phyloP scores from a whole-genome alignment of 2,113 vertebrate species.

The Spizaetus ornatus region DNA sequence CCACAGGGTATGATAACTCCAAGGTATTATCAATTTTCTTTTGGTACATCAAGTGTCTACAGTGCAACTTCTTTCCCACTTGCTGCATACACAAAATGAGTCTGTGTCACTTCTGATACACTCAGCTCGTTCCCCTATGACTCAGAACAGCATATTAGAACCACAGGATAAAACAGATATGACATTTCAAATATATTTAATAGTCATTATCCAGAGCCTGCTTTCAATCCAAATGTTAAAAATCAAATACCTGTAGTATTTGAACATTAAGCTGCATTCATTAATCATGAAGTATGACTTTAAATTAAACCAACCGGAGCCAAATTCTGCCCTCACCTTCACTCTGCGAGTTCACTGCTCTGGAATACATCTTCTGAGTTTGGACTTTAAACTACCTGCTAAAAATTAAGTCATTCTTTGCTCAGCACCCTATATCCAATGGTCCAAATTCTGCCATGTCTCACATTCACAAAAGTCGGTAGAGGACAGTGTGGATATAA shows the following conservation, averaged over 20 bases:
- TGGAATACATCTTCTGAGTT: constrained; percentile 15
- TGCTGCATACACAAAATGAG: constrained; percentile 36
- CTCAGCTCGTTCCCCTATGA: constrained; percentile 33
- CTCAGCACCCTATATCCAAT: neutral
- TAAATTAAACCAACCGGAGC: constrained; percentile 8
- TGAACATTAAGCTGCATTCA: constrained; percentile 26
- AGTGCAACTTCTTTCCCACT: constrained; percentile 38
- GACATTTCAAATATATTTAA: constrained; percentile 49
- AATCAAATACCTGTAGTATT: constrained; percentile 22
- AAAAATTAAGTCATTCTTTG: constrained; percentile 9
- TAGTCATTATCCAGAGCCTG: constrained; percentile 57
- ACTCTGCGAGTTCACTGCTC: neutral
- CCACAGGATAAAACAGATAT: constrained; percentile 33
- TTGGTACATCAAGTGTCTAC: constrained; percentile 1
- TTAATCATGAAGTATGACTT: constrained; percentile 20
- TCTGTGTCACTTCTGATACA: constrained; percentile 42
- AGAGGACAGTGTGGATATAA: neutral
- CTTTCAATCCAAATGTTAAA: constrained; percentile 36
- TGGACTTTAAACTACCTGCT: constrained; percentile 16
- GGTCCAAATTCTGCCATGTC: constrained; percentile 22
- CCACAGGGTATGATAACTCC: neutral
- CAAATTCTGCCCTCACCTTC: constrained; percentile 27
- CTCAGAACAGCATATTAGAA: constrained; percentile 41
- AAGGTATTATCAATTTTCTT: constrained; percentile 30
- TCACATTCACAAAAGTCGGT: neutral